Evolutionary conservation across 35 echinoderm and acorn worm genomes (phyloP).

Genomic region (Anneissia japonica): DNA sequence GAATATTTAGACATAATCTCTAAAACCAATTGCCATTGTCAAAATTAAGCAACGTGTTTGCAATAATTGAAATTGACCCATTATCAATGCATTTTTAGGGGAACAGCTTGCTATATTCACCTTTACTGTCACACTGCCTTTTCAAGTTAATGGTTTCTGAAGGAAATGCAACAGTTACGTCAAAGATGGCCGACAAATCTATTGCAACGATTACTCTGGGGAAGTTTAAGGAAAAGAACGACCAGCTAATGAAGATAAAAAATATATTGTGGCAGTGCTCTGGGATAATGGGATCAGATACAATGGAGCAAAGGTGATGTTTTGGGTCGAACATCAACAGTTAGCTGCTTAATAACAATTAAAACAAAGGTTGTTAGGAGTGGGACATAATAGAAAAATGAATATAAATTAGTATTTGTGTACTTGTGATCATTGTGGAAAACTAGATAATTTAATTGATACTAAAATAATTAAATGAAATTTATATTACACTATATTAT

Average conservation of each 20-base stretch:
- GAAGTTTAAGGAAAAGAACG: slow-evolving; percentile 49
- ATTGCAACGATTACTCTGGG: slow-evolving; percentile 34
- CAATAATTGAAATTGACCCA: background rate
- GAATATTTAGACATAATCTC: no score
- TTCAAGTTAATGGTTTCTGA: background rate
- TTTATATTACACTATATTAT: no score
- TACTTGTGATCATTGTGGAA: no score
- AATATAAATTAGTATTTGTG: no score
- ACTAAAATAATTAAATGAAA: no score
- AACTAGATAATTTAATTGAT: no score
- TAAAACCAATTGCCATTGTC: no score
- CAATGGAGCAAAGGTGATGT: background rate
- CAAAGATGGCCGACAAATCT: background rate
- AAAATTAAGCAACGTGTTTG: no score
- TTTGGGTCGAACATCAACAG: background rate
- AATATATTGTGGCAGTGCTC: slow-evolving; percentile 65
- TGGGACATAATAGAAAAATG: no score
- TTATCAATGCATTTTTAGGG: background rate
- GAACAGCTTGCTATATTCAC: background rate
- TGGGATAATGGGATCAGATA: slow-evolving; percentile 5
- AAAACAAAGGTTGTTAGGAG: no score
- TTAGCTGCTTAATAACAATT: no score
- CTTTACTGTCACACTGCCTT: background rate
- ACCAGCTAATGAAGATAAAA: slow-evolving; percentile 43
- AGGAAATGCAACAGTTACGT: background rate